Evolutionary conservation across 2,797 vertebrate genomes (phyloP).

Genomic region (Sebastes trivittatus): DNA sequence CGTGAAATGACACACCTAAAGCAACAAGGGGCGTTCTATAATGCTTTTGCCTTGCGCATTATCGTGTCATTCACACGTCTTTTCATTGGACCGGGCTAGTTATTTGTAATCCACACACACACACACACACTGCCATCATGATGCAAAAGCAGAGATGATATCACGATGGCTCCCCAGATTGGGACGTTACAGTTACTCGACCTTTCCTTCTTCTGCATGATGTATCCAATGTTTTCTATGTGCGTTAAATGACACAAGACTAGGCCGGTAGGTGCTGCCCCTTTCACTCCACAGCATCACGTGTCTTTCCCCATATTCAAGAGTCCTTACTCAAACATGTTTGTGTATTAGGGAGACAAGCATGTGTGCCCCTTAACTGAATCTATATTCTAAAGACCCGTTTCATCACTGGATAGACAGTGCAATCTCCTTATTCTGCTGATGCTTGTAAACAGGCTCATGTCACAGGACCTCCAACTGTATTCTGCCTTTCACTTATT

Average conservation of each 20-base stretch:
- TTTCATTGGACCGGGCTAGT: not conserved
- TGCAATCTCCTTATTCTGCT: slow-evolving; percentile 1
- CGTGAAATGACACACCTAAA: too few species aligned
- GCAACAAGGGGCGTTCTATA: not conserved
- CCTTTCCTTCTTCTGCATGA: not conserved
- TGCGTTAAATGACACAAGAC: not conserved
- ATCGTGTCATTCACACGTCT: not conserved
- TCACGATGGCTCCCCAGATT: not conserved
- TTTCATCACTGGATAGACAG: not conserved
- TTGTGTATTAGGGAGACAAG: not conserved
- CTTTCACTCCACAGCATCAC: not conserved
- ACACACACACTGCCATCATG: too few species aligned
- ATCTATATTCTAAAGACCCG: not conserved
- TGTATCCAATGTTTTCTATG: not conserved
- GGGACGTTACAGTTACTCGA: not conserved
- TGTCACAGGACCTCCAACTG: not conserved
- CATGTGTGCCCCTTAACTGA: not conserved
- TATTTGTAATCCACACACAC: not conserved
- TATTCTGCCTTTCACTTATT: not conserved
- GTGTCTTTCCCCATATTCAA: not conserved
- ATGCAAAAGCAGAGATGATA: not conserved
- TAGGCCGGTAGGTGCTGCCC: not conserved
- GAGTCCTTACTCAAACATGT: not conserved
- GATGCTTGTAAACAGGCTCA: not conserved
- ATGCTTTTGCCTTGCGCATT: not conserved